These are phyloP conservation scores for Microcebus griseorufus DNA, from an alignment of 2,113 vertebrate genomes.

Conservation along the genomic window DNA sequence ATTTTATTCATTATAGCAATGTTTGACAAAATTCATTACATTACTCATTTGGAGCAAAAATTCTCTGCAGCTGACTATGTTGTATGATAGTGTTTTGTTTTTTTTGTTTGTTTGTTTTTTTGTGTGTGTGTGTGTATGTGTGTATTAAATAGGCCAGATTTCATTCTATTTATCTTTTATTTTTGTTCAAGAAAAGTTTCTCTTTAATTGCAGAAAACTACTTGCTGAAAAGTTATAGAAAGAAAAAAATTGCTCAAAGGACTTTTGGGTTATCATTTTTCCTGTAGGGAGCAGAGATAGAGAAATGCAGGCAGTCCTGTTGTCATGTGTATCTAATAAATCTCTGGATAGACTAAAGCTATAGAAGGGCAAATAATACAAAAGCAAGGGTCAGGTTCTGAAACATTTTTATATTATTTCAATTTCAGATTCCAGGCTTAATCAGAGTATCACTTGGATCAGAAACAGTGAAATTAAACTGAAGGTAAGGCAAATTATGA, in stretches of 20 bases:
- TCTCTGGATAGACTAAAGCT: neutral
- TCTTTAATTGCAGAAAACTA: neutral
- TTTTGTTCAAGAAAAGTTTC: neutral
- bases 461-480: neutral
- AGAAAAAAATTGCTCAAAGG: neutral
- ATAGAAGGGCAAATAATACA: neutral
- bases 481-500: neutral
- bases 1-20: constrained; percentile 69
- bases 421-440: neutral
- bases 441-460: neutral
- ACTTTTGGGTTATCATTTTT: neutral
- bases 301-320: too few species aligned
- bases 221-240: neutral
- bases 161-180: neutral
- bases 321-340: neutral
- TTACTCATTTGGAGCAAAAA: constrained; percentile 74
- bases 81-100: neutral
- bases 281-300: too few species aligned
- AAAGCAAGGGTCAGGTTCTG: neutral
- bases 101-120: too few species aligned
- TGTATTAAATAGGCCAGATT: neutral
- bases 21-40: constrained; percentile 78
- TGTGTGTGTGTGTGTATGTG: too few species aligned
- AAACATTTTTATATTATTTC: neutral
- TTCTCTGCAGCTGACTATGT: constrained; percentile 77